A percentile compares a stretch with the other conserved stretches of the same genome.
Evolutionary conservation across 2,797 vertebrate species (phyloP).

Genomic region (Merluccius polli): DNA sequence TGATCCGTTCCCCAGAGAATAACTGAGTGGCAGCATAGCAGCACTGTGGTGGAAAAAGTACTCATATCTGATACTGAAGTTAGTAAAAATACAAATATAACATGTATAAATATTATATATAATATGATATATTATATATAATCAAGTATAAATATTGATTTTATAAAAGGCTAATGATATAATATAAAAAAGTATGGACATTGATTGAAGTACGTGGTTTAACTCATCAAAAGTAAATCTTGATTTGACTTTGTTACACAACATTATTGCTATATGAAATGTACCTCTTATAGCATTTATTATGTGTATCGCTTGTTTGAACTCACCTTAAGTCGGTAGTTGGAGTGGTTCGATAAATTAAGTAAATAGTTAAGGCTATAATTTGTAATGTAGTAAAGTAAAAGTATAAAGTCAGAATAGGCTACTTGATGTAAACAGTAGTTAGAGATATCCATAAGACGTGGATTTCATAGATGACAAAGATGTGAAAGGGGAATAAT

Average conservation of each 20-base stretch:
- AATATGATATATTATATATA: too few relatives aligned
- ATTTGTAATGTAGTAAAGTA: not conserved
- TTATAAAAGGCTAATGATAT: not conserved
- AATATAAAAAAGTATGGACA: not conserved
- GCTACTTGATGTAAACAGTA: not conserved
- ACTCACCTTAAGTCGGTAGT: not conserved
- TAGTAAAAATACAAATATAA: not conserved
- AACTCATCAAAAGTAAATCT: not conserved
- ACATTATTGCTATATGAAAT: not conserved
- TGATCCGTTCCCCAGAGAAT: slow-evolving; percentile 52
- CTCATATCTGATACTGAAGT: not conserved
- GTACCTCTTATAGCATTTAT: not conserved
- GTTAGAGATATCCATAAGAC: not conserved
- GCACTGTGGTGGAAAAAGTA: not conserved
- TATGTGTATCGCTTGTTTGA: not conserved
- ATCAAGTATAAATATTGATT: not conserved
- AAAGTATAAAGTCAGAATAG: not conserved
- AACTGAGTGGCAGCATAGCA: slow-evolving; percentile 12
- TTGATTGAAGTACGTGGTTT: not conserved
- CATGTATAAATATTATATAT: too few relatives aligned
- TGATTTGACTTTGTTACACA: not conserved
- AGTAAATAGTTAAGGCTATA: not conserved
- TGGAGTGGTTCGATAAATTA: not conserved
- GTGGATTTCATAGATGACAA: too few relatives aligned
- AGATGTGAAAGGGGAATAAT: not conserved